Evolutionary conservation across 2,113 vertebrate genomes (phyloP), one percentile per base, ranked within the genome.

Genomic region (Onychostoma macrolepis): DNA sequence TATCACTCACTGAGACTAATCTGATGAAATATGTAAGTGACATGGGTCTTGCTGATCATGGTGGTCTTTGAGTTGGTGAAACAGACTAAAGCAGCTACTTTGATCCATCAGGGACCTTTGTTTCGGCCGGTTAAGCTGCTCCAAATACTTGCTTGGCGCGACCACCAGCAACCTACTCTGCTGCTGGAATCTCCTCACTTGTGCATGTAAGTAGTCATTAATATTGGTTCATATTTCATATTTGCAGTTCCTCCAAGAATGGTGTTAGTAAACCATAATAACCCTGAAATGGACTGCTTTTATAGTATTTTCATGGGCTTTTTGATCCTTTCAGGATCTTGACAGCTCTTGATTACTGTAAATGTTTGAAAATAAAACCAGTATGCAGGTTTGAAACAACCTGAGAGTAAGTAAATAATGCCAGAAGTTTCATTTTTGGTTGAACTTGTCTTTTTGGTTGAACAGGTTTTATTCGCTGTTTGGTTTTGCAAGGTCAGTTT

Each of bases 161-260:
- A 97, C 96, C n/a, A 93, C 90, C 36, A 90, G 86, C 76, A 95
- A 95, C 84, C 94, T 96, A 84, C 95, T 99, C 36, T 98, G 96
- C 94, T 99, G 97, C 93, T 99, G 98, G 98, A 99, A 99, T 93
- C 96, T 99, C 45, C 97, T 99, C 92, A 98, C 94, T 69, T 99
- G 97, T 94, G 91, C 95, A 89, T 78, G 98, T 99, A 95, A 96
- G 97, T 88, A 36, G 21, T 76, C 24, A 38, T 72, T 24, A 12
- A 76, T 17, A 17, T 48, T 2, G 12, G 6, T 48, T 48, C n/a
- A 24, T 9, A 58, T 24, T 58, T 3, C 19, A 58, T 58, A 10
- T 61, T 61, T 61, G 8, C 56, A 61, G 8, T 61, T 10, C 0
- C 56, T 8, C 24, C 36, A 41, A 41, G 24, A 72, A 72, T n/a